phyloP scores from a whole-genome alignment of 2,113 vertebrate genomes.

The Procavia capensis region DNA sequence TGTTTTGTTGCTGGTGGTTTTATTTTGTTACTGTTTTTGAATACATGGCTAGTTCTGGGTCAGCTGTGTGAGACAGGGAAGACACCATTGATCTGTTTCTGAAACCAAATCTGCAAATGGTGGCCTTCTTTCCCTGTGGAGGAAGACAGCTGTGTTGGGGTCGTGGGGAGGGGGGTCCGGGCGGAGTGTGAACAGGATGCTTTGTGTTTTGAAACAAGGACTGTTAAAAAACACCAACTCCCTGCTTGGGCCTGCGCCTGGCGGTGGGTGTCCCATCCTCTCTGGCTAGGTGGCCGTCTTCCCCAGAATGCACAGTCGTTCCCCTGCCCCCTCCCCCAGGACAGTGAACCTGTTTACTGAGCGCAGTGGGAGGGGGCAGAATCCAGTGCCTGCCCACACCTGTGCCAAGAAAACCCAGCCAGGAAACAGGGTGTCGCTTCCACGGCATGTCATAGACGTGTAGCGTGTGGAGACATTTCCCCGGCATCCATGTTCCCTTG shows the following conservation, averaged over 20 bases:
- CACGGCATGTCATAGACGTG: conserved; percentile 73
- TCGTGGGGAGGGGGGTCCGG: conserved; percentile 54
- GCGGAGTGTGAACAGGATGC: conserved; percentile 77
- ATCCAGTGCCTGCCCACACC: conserved; percentile 66
- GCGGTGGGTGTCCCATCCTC: conserved; percentile 58
- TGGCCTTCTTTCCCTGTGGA: conserved; percentile 52
- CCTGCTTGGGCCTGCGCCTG: conserved; percentile 74
- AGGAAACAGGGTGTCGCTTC: conserved; percentile 76
- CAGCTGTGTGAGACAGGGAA: background rate
- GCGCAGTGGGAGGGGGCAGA: conserved; percentile 31
- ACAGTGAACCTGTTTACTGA: conserved; percentile 66
- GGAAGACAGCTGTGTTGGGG: conserved; percentile 66
- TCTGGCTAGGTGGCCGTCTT: conserved; percentile 33
- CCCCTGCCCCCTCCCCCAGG: background rate
- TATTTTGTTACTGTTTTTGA: conserved; percentile 65
- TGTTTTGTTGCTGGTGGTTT: conserved; percentile 37
- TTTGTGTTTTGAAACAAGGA: conserved; percentile 78
- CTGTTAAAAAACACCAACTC: conserved; percentile 57
- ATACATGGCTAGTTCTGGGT: conserved; percentile 37
- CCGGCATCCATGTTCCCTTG: conserved; percentile 71
- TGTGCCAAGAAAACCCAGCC: conserved; percentile 77
- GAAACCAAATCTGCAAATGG: conserved; percentile 70
- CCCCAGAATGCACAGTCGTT: conserved; percentile 15
- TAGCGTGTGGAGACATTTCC: conserved; percentile 75
- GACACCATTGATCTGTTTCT: conserved; percentile 41